phyloP scores from a whole-genome alignment of 2,797 vertebrate genomes.

The Ambastaia sidthimunki region DNA sequence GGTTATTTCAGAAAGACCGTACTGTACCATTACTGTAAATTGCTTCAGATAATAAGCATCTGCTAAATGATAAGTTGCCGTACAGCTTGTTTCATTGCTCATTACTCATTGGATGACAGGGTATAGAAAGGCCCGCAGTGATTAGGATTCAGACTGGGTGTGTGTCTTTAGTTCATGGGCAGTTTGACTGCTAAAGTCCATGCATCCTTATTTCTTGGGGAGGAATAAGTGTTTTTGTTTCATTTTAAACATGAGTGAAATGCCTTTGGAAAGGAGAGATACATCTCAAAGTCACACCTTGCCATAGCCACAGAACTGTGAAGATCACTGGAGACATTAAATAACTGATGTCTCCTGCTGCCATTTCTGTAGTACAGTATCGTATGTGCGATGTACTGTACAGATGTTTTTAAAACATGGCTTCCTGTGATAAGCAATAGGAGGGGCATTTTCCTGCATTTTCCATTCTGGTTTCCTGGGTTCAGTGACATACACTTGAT shows the following conservation, averaged over 20 bases:
- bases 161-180: slow-evolving; percentile 19
- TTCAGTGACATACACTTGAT: slow-evolving; percentile 11
- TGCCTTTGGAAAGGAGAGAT: neutral
- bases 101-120: slow-evolving; percentile 25
- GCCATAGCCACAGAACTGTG: neutral
- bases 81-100: neutral
- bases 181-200: slow-evolving; percentile 12
- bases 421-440: slow-evolving; percentile 48
- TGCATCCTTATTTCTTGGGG: slow-evolving; percentile 30
- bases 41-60: slow-evolving; percentile 22
- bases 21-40: slow-evolving; percentile 5
- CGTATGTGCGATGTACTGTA: slow-evolving; percentile 53
- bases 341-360: neutral
- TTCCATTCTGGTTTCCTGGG: slow-evolving; percentile 59
- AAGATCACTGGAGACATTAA: neutral
- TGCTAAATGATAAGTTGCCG: slow-evolving; percentile 19
- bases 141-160: slow-evolving; percentile 31
- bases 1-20: slow-evolving; percentile 6
- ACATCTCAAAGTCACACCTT: neutral
- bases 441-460: slow-evolving; percentile 53
- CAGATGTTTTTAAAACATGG: slow-evolving; percentile 69
- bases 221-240: slow-evolving; percentile 43
- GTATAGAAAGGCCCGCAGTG: slow-evolving; percentile 18
- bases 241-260: slow-evolving; percentile 41
- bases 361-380: neutral